phyloP scores from a whole-genome alignment of 2,888 invertebrate species.

The Operophtera brumata region DNA sequence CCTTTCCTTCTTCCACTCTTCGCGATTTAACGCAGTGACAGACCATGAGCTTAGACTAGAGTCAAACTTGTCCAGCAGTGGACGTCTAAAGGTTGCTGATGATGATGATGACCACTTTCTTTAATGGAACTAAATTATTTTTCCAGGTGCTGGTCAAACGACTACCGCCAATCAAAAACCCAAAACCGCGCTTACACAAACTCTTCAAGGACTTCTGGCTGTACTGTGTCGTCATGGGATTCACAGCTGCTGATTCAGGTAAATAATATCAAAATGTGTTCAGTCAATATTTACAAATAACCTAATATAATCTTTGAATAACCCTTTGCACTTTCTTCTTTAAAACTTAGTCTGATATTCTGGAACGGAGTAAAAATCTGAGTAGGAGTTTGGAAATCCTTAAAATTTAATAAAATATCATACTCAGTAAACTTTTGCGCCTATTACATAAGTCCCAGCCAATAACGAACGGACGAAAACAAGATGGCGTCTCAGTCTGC shows the following conservation, averaged over 20 bases:
- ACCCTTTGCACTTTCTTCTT: slow-evolving; percentile 27
- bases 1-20: too few relatives aligned
- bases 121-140: background rate
- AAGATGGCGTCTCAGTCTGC: background rate
- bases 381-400: too few relatives aligned
- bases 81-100: too few relatives aligned
- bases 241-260: slow-evolving; percentile 91
- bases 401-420: too few relatives aligned
- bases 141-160: slow-evolving; percentile 86
- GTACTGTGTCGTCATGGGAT: slow-evolving; percentile 99
- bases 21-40: too few relatives aligned
- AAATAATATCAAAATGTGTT: slow-evolving; percentile 35
- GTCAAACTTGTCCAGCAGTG: too few relatives aligned
- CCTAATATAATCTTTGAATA: slow-evolving; percentile 31
- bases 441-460: background rate
- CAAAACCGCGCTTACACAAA: slow-evolving; percentile 95
- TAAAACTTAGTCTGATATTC: slow-evolving; percentile 1
- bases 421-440: too few relatives aligned
- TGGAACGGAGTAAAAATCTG: slow-evolving; percentile 1
- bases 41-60: too few relatives aligned
- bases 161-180: slow-evolving; percentile 93
- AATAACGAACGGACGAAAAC: background rate
- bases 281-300: slow-evolving; percentile 4
- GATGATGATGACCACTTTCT: too few relatives aligned
- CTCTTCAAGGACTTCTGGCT: slow-evolving; percentile 99